Conservation (phyloP, 92 coral and sea anemone species). For the Phymanthus crucifer region DNA sequence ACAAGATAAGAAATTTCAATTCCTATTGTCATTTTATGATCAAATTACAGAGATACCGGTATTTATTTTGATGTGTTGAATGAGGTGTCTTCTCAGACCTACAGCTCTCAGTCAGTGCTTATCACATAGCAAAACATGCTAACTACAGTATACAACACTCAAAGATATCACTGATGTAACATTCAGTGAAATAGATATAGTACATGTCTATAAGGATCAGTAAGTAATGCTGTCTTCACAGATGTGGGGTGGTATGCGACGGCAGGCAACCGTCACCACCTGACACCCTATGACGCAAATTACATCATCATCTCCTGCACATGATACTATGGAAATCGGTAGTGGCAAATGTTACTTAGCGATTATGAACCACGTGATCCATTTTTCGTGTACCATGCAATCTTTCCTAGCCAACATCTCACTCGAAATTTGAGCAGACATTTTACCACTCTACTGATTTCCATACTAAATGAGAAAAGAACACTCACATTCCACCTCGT, state of each 20-base stretch:
- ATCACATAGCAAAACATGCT: too few species aligned
- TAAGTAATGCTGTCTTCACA: slow-evolving; percentile 46
- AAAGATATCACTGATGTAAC: too few species aligned
- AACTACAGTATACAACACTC: too few species aligned
- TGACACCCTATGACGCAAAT: slow-evolving; percentile 57
- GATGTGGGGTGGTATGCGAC: slow-evolving; percentile 49
- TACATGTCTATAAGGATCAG: slow-evolving; percentile 43
- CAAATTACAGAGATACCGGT: too few species aligned
- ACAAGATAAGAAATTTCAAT: background rate
- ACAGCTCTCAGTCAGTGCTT: too few species aligned
- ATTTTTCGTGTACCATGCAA: background rate
- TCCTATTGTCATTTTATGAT: background rate
- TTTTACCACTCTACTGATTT: background rate
- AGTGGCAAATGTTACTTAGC: too few species aligned
- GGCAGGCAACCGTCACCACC: slow-evolving; percentile 64
- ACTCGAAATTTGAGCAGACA: background rate
- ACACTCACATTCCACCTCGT: slow-evolving; percentile 37
- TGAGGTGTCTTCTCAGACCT: too few species aligned
- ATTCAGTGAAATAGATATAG: background rate
- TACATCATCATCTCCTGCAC: slow-evolving; percentile 45
- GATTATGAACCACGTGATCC: too few species aligned
- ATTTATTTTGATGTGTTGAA: too few species aligned
- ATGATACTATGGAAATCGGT: background rate
- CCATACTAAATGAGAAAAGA: too few species aligned
- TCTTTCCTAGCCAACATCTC: too few species aligned